Percentiles rank a stretch among this genome's conserved stretches.
These are phyloP conservation scores for Agrypnia vestita DNA, from an alignment of 1,140 invertebrate species.

Conservation along the genomic window DNA sequence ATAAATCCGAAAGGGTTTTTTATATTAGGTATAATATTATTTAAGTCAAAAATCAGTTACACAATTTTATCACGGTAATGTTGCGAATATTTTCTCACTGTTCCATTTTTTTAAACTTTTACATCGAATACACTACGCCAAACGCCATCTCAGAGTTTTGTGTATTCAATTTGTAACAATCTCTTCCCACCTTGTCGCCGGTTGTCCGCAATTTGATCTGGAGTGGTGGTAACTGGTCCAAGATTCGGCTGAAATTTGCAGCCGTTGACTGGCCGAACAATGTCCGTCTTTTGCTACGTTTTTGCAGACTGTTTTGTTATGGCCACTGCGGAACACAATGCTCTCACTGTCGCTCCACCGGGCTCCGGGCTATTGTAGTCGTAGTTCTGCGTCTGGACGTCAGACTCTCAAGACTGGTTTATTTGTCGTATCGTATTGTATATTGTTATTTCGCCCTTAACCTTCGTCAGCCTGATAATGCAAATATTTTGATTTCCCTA, in stretches of 20 bases:
- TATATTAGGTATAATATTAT: too few species aligned
- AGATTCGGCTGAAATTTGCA: constrained; percentile 18
- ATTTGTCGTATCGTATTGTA: neutral
- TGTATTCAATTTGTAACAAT: constrained; percentile 10
- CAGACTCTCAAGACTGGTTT: neutral
- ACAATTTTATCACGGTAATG: too few species aligned
- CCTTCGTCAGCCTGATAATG: neutral
- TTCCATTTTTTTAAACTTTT: too few species aligned
- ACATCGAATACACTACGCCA: too few species aligned
- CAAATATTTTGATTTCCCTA: too few species aligned
- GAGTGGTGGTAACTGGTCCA: constrained; percentile 31
- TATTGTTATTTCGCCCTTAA: neutral
- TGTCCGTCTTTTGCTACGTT: constrained; percentile 28
- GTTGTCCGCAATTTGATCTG: constrained; percentile 22
- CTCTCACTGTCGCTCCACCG: constrained; percentile 10
- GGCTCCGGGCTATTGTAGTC: constrained; percentile 7
- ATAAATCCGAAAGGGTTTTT: too few species aligned
- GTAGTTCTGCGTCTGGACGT: constrained; percentile 1
- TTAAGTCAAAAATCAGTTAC: too few species aligned
- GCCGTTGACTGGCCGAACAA: constrained; percentile 15
- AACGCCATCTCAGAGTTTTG: neutral
- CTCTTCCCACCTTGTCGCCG: constrained; percentile 17
- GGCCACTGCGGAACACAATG: constrained; percentile 41
- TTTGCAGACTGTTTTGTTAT: constrained; percentile 37
- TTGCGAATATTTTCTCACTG: too few species aligned